These are phyloP conservation scores for Agelaius tricolor DNA, from an alignment of 2,113 vertebrate species.

Conservation along the genomic window DNA sequence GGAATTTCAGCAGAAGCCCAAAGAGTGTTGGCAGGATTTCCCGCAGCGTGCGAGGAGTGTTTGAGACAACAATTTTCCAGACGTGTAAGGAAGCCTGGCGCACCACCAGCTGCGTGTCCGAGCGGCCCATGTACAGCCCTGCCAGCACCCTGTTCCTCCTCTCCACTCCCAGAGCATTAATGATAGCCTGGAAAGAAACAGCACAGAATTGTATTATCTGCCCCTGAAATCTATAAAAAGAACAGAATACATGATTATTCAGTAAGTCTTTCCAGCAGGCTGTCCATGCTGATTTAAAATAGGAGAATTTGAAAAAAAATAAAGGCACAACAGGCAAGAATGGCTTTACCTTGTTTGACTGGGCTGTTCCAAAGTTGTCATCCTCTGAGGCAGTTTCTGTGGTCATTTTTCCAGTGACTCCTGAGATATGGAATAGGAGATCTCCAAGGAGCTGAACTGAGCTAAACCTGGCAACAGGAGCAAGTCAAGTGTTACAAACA, in stretches of 20 bases:
- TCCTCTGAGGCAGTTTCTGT: conserved; percentile 98
- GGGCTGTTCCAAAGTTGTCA: conserved; percentile 97
- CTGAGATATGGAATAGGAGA: conserved; percentile 96
- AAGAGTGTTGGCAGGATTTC: conserved; percentile 97
- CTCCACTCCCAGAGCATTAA: conserved; percentile 89
- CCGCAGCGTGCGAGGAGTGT: conserved; percentile 93
- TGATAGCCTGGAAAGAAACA: conserved; percentile 84
- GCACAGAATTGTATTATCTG: not conserved
- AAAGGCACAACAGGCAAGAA: not conserved
- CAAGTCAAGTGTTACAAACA: not conserved
- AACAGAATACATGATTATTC: not conserved
- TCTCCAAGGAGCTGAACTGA: conserved; percentile 98
- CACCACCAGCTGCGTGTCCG: conserved; percentile 95
- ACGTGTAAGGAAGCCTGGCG: conserved; percentile 95
- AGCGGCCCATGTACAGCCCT: conserved; percentile 98
- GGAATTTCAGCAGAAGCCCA: conserved; percentile 90
- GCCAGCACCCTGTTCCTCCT: conserved; percentile 94
- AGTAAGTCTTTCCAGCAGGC: not conserved
- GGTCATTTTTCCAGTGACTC: conserved; percentile 98
- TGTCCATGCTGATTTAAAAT: not conserved
- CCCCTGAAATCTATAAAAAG: not conserved
- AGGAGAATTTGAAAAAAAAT: not conserved
- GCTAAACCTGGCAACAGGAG: conserved; percentile 84
- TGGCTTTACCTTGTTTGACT: conserved; percentile 89
- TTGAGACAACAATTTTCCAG: conserved; percentile 98